Base-by-base conservation (phyloP, 2,113 vertebrate genomes). In the Pontoporia blainvillei region DNA sequence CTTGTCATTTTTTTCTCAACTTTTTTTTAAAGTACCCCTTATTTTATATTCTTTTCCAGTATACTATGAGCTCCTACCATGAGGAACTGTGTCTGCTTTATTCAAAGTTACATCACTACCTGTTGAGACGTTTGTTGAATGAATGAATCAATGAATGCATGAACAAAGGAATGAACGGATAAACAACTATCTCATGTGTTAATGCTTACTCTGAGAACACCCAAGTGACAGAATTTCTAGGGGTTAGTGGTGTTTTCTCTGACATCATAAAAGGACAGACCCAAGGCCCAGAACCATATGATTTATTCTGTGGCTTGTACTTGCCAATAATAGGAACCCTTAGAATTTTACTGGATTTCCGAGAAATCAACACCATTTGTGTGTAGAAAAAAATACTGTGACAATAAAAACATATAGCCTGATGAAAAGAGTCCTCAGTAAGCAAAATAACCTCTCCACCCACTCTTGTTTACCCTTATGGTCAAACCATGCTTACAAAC, bases 271-370 rank as follows among this genome's bases (percentile, higher is more conserved):
- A 71, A 95, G 67, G 61, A 39, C 61, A 93, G 61, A 78, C 21
- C 31, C 67, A 59, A 88, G 54, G 41, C 73, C 49, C 78, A 41
- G 57, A 66, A 62, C 54, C 8, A 11, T 20, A n/a, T 61, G 62
- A 76, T 96, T 88, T 71, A 66, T 57, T 86, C 88, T 89, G 85
- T 73, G 86, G n/a, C 91, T 91, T 85, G 17, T 69, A 66, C 61
- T 96, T 93, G 72, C 49, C 46, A 83, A 57, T 54, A 91, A 86
- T 59, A 90, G 71, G 72, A 86, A 64, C 36, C 44, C 49, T 86
- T 92, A 67, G 23, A 34, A 36, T 94, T 96, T 92, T 88, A 95
- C 82, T 86, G 78, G 64, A 73, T 91, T 88, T 96, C 84, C 62
- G 75, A 92, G 87, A 95, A 88, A 72, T 85, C 54, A 71, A 17